Percentiles rank a stretch among this genome's conserved stretches.
Conservation (phyloP, 2,797 vertebrate species). For the Leptatherina wallacei region DNA sequence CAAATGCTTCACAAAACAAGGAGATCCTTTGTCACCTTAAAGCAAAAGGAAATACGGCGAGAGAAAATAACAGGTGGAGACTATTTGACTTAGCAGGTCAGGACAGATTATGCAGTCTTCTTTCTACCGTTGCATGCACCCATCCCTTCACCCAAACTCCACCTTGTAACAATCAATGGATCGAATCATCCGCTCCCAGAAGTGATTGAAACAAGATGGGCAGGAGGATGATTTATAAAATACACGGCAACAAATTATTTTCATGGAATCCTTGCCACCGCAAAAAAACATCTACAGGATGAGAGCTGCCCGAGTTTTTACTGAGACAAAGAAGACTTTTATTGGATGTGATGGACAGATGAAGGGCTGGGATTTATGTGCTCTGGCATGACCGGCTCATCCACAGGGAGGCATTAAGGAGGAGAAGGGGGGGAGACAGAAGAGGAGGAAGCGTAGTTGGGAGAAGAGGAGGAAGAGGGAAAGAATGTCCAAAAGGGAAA, state of each 20-base stretch:
- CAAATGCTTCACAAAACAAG: slow-evolving; percentile 38
- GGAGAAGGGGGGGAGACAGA: slow-evolving; percentile 43
- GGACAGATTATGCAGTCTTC: slow-evolving; percentile 49
- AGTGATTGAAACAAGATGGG: slow-evolving; percentile 67
- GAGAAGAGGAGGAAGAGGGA: slow-evolving; percentile 23
- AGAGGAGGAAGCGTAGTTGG: slow-evolving; percentile 27
- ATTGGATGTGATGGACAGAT: slow-evolving; percentile 70
- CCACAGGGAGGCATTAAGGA: slow-evolving; percentile 60
- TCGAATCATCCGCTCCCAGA: slow-evolving; percentile 45
- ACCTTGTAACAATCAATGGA: slow-evolving; percentile 68
- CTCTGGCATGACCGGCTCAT: slow-evolving; percentile 35
- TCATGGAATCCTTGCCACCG: slow-evolving; percentile 49
- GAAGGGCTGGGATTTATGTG: slow-evolving; percentile 60
- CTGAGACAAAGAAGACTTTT: slow-evolving; percentile 57
- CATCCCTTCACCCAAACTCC: slow-evolving; percentile 42
- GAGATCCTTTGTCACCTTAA: slow-evolving; percentile 12
- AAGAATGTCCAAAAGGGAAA: slow-evolving; percentile 25
- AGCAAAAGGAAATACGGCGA: slow-evolving; percentile 31
- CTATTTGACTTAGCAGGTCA: slow-evolving; percentile 54
- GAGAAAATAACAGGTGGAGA: slow-evolving; percentile 45
- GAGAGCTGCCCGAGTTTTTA: slow-evolving; percentile 41
- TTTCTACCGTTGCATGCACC: slow-evolving; percentile 34
- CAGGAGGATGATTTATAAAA: slow-evolving; percentile 59
- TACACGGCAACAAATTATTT: slow-evolving; percentile 60
- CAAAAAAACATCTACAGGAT: slow-evolving; percentile 50